Base-by-base conservation (phyloP, 1,140 invertebrate species). In the Triops longicaudatus region DNA sequence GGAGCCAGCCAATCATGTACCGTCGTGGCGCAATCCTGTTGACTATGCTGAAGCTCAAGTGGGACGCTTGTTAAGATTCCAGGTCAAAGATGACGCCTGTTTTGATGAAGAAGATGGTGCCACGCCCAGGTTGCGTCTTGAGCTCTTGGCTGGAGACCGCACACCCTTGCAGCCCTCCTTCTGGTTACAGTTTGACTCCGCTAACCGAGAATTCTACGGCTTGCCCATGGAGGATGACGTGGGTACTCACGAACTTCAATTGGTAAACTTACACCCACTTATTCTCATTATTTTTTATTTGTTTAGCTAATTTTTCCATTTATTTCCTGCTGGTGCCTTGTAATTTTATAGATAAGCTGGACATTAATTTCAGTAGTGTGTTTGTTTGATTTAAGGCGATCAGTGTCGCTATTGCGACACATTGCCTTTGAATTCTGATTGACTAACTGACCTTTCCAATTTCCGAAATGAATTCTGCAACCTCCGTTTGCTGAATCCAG, bases 101-200 rank as follows among this genome's bases (percentile, higher is more conserved):
- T 95, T 91, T 82, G 96, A 97, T 86, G 89, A 89, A 1, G 92
- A 96, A 83, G 93, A 95, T 83, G 91, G 91, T 26, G 89, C 89
- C 77, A 90, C 92, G 0, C 84, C 88, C 42, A 88, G 89, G 77
- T 85, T 96, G 80, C 89, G 89, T 73, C 87, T 97, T 79, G 88
- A 88, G 1, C 85, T 97, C 0, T 86, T 91, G 14, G 91, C 89
- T 41, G 88, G 88, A 72, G 90, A 95, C 78, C 87, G 90, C 72
- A 87, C 88, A 11, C 84, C 88, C 74, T 87, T 95, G 31, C 86
- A 89, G 1, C 77, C 87, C 0, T 83, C 88, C n/a, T 89, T 92
- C 81, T 97, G 95, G 95, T 84, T 97, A 72, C 93, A 95, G 83
- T 97, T 96, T 82, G 93, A 97, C 82, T 86, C 86, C 2, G 92